Conservation (phyloP, 2,888 invertebrate species). For the Sesia bembeciformis region DNA sequence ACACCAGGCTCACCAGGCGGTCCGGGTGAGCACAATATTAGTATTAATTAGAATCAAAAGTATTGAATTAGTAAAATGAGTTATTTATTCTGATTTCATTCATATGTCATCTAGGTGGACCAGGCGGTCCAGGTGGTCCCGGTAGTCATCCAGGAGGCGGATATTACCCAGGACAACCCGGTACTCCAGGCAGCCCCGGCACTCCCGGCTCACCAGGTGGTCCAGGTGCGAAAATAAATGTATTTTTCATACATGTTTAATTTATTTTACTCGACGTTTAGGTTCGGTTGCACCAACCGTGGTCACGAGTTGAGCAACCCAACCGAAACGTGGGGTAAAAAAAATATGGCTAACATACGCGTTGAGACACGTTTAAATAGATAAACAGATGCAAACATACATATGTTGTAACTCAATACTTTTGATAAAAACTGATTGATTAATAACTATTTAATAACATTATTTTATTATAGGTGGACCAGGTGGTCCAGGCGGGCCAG, state of each 20-base stretch:
- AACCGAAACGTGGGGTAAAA: too few species aligned
- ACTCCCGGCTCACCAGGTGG: slow-evolving; percentile 14
- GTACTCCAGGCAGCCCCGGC: slow-evolving; percentile 9
- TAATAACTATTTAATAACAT: neutral
- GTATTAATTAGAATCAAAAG: too few species aligned
- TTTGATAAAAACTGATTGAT: neutral
- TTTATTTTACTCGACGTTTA: neutral
- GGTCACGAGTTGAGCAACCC: too few species aligned
- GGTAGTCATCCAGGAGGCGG: slow-evolving; percentile 12
- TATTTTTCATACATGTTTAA: too few species aligned
- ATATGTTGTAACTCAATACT: neutral
- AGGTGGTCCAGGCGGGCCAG: slow-evolving; percentile 20
- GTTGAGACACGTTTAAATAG: too few species aligned
- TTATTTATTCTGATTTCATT: too few species aligned
- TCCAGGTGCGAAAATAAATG: slow-evolving; percentile 3
- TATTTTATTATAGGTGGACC: slow-evolving; percentile 22
- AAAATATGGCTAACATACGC: too few species aligned
- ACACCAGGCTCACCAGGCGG: slow-evolving; percentile 18
- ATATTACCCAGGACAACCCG: slow-evolving; percentile 10
- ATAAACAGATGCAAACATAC: too few species aligned
- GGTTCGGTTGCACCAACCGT: too few species aligned
- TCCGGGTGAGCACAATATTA: slow-evolving; percentile 10
- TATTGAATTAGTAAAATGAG: too few species aligned
- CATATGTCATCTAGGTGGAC: slow-evolving; percentile 22
- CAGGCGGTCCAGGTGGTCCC: slow-evolving; percentile 12